Conservation (phyloP, 1,140 invertebrate species). For the Drosophila trapezifrons region DNA sequence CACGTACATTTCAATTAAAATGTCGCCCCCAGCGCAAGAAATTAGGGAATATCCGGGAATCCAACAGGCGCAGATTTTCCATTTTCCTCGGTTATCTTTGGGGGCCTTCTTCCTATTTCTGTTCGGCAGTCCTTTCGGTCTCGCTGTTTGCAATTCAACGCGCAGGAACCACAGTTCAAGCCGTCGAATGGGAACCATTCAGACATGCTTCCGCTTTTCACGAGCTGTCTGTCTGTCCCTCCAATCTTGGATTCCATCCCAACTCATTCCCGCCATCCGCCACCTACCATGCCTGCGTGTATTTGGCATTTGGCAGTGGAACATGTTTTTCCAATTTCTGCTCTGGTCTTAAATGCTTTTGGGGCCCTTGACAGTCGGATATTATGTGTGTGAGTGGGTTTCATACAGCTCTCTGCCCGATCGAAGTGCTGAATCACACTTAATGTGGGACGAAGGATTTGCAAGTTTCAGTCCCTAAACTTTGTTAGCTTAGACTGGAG, state of each 20-base stretch:
- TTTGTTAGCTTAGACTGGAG: background rate
- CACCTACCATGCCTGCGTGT: conserved; percentile 14
- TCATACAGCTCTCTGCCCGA: conserved; percentile 11
- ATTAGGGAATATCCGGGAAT: conserved; percentile 50
- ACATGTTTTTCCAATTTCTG: conserved; percentile 77
- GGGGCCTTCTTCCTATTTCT: conserved; percentile 45
- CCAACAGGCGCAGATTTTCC: conserved; percentile 29
- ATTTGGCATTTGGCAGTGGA: conserved; percentile 50
- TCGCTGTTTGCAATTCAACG: conserved; percentile 65
- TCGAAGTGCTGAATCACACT: conserved; percentile 32
- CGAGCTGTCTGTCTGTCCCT: conserved; percentile 32
- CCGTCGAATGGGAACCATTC: conserved; percentile 27
- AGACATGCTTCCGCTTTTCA: conserved; percentile 71
- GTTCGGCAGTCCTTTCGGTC: conserved; percentile 14
- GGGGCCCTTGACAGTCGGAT: conserved; percentile 44
- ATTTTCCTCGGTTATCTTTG: conserved; percentile 36
- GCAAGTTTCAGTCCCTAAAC: conserved; percentile 3
- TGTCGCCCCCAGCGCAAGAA: conserved; percentile 63
- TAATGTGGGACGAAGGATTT: conserved; percentile 19
- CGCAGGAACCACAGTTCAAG: conserved; percentile 26
- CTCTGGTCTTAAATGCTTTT: conserved; percentile 50
- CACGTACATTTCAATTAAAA: conserved; percentile 75
- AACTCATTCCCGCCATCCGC: background rate
- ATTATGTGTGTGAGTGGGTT: conserved; percentile 9
- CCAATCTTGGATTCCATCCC: conserved; percentile 17